Percentiles rank a stretch among this genome's conserved stretches.
Conservation (phyloP, 2,888 invertebrate species). For the Scaptomyza tumidula region DNA sequence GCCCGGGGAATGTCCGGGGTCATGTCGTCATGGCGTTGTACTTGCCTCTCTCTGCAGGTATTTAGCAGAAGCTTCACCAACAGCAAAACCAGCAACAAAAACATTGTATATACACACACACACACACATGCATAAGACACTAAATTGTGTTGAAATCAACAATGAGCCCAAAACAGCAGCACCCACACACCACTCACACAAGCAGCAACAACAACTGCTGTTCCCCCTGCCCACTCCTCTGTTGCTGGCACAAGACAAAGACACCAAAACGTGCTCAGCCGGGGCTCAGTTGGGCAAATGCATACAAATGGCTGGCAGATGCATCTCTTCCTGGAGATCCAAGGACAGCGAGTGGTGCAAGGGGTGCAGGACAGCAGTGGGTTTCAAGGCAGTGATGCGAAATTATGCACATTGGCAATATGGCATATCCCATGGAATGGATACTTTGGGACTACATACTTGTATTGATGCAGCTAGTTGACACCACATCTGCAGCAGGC, state of each 20-base stretch:
- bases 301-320: conserved; percentile 65
- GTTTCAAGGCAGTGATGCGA: conserved; percentile 47
- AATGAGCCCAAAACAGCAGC: conserved; percentile 72
- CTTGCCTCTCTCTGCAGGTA: conserved; percentile 52
- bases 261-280: conserved; percentile 53
- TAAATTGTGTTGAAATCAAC: conserved; percentile 81
- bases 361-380: not conserved
- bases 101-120: conserved; percentile 2
- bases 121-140: conserved; percentile 68
- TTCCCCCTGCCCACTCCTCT: not conserved
- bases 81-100: conserved; percentile 33
- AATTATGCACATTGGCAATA: conserved; percentile 75
- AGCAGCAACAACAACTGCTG: conserved; percentile 4
- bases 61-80: conserved; percentile 68
- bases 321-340: conserved; percentile 27
- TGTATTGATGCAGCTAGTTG: conserved; percentile 66
- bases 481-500: conserved; percentile 44
- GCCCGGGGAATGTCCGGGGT: conserved; percentile 31
- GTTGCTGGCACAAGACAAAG: conserved; percentile 43
- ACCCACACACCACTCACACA: conserved; percentile 22
- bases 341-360: not conserved
- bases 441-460: conserved; percentile 66
- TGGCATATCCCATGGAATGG: conserved; percentile 58
- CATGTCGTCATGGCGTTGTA: conserved; percentile 36
- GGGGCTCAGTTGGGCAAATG: conserved; percentile 68